A percentile compares a stretch with the other conserved stretches of the same genome.
phyloP scores from a whole-genome alignment of 1,140 invertebrate species.

The Nylanderia fulva region DNA sequence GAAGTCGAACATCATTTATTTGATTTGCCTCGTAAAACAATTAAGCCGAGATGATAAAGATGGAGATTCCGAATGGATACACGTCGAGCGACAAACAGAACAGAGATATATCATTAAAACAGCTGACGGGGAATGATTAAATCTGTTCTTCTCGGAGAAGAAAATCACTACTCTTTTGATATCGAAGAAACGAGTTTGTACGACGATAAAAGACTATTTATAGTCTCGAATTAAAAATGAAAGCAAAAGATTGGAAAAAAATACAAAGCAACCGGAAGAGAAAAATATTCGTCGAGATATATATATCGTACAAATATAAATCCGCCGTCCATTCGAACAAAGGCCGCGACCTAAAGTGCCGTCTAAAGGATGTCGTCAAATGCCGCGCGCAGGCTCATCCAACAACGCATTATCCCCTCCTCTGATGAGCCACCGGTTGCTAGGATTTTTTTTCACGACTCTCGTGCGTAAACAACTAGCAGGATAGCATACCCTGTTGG shows the following conservation, averaged over 20 bases:
- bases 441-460: constrained; percentile 74
- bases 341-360: no score
- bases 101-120: constrained; percentile 36
- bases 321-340: neutral
- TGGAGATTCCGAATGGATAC: neutral
- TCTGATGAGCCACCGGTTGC: constrained; percentile 26
- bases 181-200: neutral
- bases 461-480: constrained; percentile 85
- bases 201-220: no score
- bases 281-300: neutral
- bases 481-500: constrained; percentile 82
- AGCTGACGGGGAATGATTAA: neutral
- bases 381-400: constrained; percentile 35
- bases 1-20: constrained; percentile 64
- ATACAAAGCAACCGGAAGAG: no score
- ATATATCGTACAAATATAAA: neutral
- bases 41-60: constrained; percentile 35
- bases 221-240: neutral
- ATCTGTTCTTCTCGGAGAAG: neutral
- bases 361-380: neutral
- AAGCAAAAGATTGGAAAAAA: neutral
- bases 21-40: constrained; percentile 58
- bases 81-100: constrained; percentile 19
- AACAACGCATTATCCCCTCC: constrained; percentile 47
- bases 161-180: neutral